These are phyloP conservation scores for Ceratitis capitata DNA, from an alignment of 1,140 invertebrate species.

Conservation along the genomic window DNA sequence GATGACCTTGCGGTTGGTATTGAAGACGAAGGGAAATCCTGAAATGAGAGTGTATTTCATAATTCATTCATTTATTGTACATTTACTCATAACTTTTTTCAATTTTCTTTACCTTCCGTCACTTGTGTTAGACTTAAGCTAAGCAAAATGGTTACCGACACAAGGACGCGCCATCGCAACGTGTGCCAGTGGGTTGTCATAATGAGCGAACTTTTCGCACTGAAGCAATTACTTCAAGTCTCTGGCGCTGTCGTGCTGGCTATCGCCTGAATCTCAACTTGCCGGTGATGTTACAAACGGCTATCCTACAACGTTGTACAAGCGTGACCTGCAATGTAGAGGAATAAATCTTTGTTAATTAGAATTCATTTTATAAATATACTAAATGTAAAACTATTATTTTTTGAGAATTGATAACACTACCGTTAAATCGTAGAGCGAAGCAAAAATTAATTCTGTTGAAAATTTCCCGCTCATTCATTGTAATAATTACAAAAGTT, in stretches of 20 bases:
- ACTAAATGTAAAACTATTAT: too few relatives aligned
- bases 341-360: neutral
- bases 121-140: neutral
- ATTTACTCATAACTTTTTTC: too few relatives aligned
- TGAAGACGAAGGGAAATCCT: slow-evolving; percentile 58
- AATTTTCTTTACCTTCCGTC: neutral
- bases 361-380: neutral
- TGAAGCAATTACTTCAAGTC: neutral
- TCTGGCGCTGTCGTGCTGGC: neutral
- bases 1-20: slow-evolving; percentile 63
- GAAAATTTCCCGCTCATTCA: neutral
- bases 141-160: neutral
- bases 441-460: neutral
- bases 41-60: neutral
- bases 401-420: neutral
- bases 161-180: neutral
- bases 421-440: too few relatives aligned
- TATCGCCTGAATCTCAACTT: neutral
- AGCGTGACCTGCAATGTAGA: neutral
- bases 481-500: slow-evolving; percentile 22
- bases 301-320: neutral
- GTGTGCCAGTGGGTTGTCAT: neutral
- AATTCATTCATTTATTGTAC: neutral
- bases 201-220: neutral
- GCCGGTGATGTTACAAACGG: neutral